phyloP scores from a whole-genome alignment of 2,888 invertebrate species.

The Desoria tigrina region DNA sequence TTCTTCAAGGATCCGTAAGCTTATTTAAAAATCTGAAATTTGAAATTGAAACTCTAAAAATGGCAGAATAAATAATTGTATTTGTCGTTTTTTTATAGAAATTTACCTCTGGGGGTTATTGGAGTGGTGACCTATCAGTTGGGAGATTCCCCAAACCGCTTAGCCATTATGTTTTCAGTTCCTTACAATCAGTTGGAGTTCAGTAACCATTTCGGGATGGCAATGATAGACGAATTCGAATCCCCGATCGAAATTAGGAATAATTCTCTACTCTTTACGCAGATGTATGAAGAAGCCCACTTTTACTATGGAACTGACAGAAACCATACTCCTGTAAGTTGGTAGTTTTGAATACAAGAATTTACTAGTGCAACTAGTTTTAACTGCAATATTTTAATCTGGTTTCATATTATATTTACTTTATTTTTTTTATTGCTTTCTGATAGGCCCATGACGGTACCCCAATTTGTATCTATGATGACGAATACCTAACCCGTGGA shows the following conservation, averaged over 20 bases:
- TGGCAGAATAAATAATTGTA: background rate
- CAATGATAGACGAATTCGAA: slow-evolving; percentile 35
- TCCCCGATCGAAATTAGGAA: slow-evolving; percentile 18
- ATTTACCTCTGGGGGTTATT: slow-evolving; percentile 41
- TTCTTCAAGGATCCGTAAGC: slow-evolving; percentile 37
- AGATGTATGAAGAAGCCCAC: slow-evolving; percentile 43
- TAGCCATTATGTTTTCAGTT: slow-evolving; percentile 46
- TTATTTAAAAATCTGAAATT: background rate
- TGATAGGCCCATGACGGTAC: slow-evolving; percentile 36
- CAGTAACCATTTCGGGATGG: slow-evolving; percentile 37
- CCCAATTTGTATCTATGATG: slow-evolving; percentile 34
- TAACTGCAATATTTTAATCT: too few species aligned
- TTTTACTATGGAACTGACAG: slow-evolving; percentile 38
- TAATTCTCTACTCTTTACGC: slow-evolving; percentile 31
- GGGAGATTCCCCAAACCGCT: slow-evolving; percentile 33
- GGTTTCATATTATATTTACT: too few species aligned
- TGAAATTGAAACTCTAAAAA: too few species aligned
- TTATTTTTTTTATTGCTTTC: background rate
- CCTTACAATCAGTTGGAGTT: slow-evolving; percentile 44
- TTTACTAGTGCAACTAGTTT: too few species aligned
- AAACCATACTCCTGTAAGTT: slow-evolving; percentile 31
- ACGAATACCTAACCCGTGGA: slow-evolving; percentile 33
- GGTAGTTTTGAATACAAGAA: background rate
- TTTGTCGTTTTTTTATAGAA: slow-evolving; percentile 27
- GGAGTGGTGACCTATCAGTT: slow-evolving; percentile 43